A percentile compares a stretch with the other conserved stretches of the same genome.
Evolutionary conservation across 1,140 invertebrate species (phyloP).

Genomic region (Limonius californicus): DNA sequence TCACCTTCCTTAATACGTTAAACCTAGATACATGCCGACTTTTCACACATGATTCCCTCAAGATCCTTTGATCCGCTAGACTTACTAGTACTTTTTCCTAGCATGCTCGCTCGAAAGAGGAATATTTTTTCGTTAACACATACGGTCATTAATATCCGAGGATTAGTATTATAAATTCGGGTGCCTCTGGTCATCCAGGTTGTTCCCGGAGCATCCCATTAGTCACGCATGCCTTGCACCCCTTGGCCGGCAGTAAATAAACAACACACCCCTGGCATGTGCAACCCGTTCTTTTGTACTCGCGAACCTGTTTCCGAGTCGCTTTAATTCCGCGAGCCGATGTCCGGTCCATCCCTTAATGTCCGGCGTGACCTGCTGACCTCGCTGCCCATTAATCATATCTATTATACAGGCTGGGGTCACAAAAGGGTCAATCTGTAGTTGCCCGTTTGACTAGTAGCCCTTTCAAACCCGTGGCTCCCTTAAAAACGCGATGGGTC

Average conservation of each 20-base stretch:
- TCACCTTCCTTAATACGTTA: constrained; percentile 24
- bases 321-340: constrained; percentile 25
- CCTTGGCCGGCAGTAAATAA: constrained; percentile 38
- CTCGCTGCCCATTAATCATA: constrained; percentile 42
- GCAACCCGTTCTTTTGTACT: constrained; percentile 28
- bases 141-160: constrained; percentile 9
- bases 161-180: constrained; percentile 22
- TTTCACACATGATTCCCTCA: constrained; percentile 12
- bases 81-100: not conserved
- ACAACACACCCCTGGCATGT: constrained; percentile 36
- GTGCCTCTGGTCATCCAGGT: constrained; percentile 8
- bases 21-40: constrained; percentile 24
- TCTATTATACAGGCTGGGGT: constrained; percentile 41
- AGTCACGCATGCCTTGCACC: constrained; percentile 37
- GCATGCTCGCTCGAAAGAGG: not conserved
- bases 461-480: not conserved
- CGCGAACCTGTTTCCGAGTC: constrained; percentile 21
- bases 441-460: constrained; percentile 16
- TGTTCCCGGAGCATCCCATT: constrained; percentile 23
- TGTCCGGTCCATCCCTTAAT: constrained; percentile 37
- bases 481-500: constrained; percentile 12
- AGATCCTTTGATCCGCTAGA: not conserved
- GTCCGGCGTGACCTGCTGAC: constrained; percentile 40
- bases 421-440: constrained; percentile 22
- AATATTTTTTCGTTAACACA: not conserved